Percentiles rank a stretch among this genome's conserved stretches.
Conservation (phyloP, 2,113 vertebrate species). For the Beaufortia kweichowensis region DNA sequence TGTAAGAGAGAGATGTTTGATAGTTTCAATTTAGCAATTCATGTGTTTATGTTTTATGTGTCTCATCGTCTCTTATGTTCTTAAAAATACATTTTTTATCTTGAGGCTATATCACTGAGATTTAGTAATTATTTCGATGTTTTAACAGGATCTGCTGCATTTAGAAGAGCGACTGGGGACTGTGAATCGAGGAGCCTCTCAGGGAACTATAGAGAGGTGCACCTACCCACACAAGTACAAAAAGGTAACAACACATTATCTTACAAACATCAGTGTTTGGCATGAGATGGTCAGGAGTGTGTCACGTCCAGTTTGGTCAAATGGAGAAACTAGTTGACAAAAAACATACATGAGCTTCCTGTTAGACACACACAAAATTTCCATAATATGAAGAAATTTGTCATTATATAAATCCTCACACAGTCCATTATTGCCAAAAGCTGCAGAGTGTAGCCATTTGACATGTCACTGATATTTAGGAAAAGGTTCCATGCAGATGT, state of each 20-base stretch:
- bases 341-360: conserved; percentile 31
- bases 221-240: conserved; percentile 99
- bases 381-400: not conserved
- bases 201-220: conserved; percentile 99
- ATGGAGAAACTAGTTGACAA: conserved; percentile 5
- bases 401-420: conserved; percentile 20
- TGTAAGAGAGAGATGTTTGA: too few relatives aligned
- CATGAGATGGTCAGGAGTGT: conserved; percentile 20
- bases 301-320: conserved; percentile 9
- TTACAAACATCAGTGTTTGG: not conserved
- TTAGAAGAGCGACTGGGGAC: conserved; percentile 97
- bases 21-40: too few relatives aligned
- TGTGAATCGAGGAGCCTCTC: conserved; percentile 97
- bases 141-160: conserved; percentile 90
- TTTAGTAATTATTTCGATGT: not conserved
- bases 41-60: too few relatives aligned
- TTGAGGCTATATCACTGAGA: too few relatives aligned
- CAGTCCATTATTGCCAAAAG: conserved; percentile 47
- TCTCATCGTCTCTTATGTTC: too few relatives aligned
- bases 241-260: conserved; percentile 80
- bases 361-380: not conserved
- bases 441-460: conserved; percentile 52
- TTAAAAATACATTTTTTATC: too few relatives aligned
- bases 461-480: conserved; percentile 65
- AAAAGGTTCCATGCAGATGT: conserved; percentile 65